Base-by-base conservation (phyloP, 2,113 vertebrate genomes). In the Hypomesus transpacificus region DNA sequence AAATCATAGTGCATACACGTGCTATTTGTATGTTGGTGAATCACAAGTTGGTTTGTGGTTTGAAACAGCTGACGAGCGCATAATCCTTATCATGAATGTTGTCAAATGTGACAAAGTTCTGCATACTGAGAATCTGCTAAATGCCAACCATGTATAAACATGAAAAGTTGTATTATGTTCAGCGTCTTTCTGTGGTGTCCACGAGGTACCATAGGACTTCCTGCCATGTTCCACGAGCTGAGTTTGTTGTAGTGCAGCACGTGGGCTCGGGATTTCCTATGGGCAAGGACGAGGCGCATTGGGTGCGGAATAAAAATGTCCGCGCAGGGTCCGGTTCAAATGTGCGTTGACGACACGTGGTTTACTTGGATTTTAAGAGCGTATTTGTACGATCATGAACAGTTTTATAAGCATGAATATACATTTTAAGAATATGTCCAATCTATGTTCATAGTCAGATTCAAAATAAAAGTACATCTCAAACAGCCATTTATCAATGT, bases 171-270 rank as follows among this genome's bases (percentile, higher is more conserved):
- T 11, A 46, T 46, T 46, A 46, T 11, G 39, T 9, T 46, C 39
- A 11, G 39, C 8, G 39, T 11, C 5, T n/a, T 1, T 28, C 3
- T 5, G 14, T 61, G 22, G 2, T 34, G 6, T 63, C 61, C 61
- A 34, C 61, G 17, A 63, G 61, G 24, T 14, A n/a, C 6, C 8
- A 3, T 3, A 28, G 24, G 61, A n/a, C 16, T n/a, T 11, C 17
- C 18, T 18, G 22, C 60, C 8, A 58, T 26, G 9, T 7, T 28
- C 18, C 5, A 6, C 22, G 24, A 17, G 60, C 50, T 0, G 11
- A 18, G 74, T 85, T 83, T 87, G 83, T 89, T 84, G 73, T 89
- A 84, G 74, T 81, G 53, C 52, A 75, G 73, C 87, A 89, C 82
- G 86, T 89, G 90, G 83, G 61, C 11, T 26, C 0, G 3, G 31